phyloP scores from a whole-genome alignment of 2,888 invertebrate genomes.

The Conomelus anceps region DNA sequence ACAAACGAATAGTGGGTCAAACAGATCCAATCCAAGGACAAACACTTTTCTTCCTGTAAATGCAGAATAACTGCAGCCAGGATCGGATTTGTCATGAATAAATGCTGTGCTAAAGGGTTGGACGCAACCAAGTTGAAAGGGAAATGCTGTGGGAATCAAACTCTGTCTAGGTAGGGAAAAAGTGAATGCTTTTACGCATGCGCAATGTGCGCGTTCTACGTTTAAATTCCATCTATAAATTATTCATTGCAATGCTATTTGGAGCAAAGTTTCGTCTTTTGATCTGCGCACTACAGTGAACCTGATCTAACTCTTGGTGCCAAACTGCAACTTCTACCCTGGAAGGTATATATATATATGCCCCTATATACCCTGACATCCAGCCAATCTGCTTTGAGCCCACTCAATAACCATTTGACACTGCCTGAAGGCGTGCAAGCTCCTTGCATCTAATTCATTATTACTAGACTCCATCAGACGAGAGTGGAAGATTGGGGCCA shows the following conservation, averaged over 20 bases:
- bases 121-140: background rate
- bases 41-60: background rate
- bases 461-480: background rate
- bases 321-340: no score
- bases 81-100: background rate
- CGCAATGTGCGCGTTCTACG: background rate
- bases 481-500: background rate
- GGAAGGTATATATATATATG: no score
- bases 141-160: no score
- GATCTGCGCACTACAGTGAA: no score
- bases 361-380: background rate
- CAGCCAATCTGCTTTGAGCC: background rate
- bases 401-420: background rate
- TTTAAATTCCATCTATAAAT: background rate
- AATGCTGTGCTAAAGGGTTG: background rate
- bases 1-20: background rate
- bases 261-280: background rate
- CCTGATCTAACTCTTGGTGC: no score
- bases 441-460: background rate
- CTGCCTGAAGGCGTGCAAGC: background rate
- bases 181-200: background rate
- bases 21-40: background rate
- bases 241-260: background rate
- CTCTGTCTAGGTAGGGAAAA: no score
- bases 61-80: background rate